Percentiles rank a stretch among this genome's conserved stretches.
Conservation (phyloP, 2,888 invertebrate genomes). For the Lithosia quadra region DNA sequence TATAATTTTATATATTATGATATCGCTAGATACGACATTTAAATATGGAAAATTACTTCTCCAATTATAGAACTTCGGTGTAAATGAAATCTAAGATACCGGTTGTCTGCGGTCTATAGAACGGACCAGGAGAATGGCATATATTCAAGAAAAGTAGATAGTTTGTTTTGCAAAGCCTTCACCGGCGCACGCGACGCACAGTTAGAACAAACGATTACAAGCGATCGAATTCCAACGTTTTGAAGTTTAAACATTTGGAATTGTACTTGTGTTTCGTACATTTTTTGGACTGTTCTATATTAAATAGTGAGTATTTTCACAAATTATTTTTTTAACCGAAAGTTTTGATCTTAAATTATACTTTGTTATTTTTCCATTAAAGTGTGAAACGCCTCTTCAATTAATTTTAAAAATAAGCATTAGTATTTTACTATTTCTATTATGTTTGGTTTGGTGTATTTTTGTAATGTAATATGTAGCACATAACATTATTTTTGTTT, state of each 20-base stretch:
- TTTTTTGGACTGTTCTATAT: slow-evolving; percentile 30
- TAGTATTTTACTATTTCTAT: not conserved
- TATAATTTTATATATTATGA: no score
- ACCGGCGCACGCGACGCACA: slow-evolving; percentile 60
- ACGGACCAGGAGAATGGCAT: slow-evolving; percentile 59
- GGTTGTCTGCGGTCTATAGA: slow-evolving; percentile 51
- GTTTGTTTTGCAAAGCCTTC: slow-evolving; percentile 62
- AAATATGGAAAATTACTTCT: slow-evolving; percentile 12
- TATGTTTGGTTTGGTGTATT: not conserved
- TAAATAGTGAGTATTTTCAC: slow-evolving; percentile 35
- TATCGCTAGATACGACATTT: no score
- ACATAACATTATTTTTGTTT: not conserved
- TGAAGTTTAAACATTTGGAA: slow-evolving; percentile 1
- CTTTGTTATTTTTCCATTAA: not conserved
- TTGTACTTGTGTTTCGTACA: slow-evolving; percentile 25
- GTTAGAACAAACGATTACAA: slow-evolving; percentile 17
- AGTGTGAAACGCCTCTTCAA: not conserved
- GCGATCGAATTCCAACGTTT: slow-evolving; percentile 25
- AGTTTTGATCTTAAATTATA: not conserved
- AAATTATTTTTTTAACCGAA: not conserved
- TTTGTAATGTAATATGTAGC: not conserved
- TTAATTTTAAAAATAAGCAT: not conserved
- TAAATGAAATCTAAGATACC: slow-evolving; percentile 54
- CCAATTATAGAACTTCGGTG: slow-evolving; percentile 41
- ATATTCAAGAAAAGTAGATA: slow-evolving; percentile 47